Evolutionary conservation across 2,888 invertebrate genomes (phyloP), one percentile per base, ranked within the genome.

Genomic region (Raillietiella orientalis): DNA sequence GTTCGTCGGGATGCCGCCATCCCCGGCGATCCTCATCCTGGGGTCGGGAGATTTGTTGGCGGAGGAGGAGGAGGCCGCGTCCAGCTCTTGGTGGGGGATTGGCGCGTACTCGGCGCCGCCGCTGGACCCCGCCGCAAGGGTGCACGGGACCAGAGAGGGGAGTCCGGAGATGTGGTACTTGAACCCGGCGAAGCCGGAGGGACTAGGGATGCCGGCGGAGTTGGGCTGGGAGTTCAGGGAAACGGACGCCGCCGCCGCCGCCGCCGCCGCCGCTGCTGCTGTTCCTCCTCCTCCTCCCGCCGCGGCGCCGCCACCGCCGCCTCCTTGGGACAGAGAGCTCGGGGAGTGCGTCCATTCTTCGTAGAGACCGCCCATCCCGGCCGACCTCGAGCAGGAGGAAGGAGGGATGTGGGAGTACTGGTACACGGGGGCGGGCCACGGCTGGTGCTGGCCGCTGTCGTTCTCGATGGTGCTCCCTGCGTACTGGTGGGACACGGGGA

Each of bases 21-120:
- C 55, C 30, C 56, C 46, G 33, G 57, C 55, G 15, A 55, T 55
- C 4, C 42, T 53, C 44, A 42, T 49, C 38, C 47, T 43, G 21
- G 46, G 41, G 39, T 41, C 41, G 4, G 43, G 35, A 3, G 34
- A 15, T 22, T 11, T 10, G 13, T n/a, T 14, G 9, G 15, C 14
- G 12, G 23, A 24, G 12, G 23, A 29, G 16, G 32, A 24, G 21
- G 27, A 28, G 21, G 23, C 23, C 13, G 31, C 11, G 31, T 28
- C 5, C 9, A 19, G 10, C 3, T 14, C 19, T 35, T 23, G 33
- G 16, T 21, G 23, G 23, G 25, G 28, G 23, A n/a, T n/a, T n/a
- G n/a, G n/a, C n/a, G n/a, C n/a, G n/a, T n/a, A n/a, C n/a, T 26
- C 30, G 26, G 28, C 26, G 25, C 25, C 23, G 30, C 23, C 31